phyloP scores from a whole-genome alignment of 1,140 invertebrate species.

The Cataglyphis hispanica region DNA sequence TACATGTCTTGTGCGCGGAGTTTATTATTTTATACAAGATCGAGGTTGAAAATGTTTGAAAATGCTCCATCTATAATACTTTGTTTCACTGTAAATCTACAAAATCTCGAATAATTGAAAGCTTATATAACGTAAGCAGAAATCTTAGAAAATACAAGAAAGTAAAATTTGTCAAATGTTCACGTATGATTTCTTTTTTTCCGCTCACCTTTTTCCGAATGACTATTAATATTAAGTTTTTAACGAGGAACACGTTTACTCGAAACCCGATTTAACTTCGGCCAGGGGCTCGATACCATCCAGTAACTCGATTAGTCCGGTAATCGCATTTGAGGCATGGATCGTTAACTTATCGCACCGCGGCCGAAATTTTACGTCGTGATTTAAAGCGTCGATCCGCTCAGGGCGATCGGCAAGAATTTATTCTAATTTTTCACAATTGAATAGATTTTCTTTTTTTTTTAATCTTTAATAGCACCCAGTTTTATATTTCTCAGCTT shows the following conservation, averaged over 20 bases:
- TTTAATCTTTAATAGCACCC: background rate
- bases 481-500: background rate
- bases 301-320: conserved; percentile 75
- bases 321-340: conserved; percentile 79
- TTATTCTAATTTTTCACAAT: conserved; percentile 35
- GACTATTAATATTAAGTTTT: conserved; percentile 77
- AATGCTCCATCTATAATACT: background rate
- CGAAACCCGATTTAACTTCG: conserved; percentile 76
- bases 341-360: conserved; percentile 80
- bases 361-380: conserved; percentile 77
- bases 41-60: background rate
- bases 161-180: background rate
- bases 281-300: conserved; percentile 74
- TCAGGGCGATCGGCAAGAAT: conserved; percentile 63
- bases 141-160: background rate
- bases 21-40: background rate
- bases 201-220: conserved; percentile 6
- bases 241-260: conserved; percentile 75
- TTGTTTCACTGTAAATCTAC: background rate
- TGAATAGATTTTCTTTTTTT: background rate
- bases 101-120: background rate
- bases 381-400: conserved; percentile 67
- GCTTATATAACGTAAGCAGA: background rate
- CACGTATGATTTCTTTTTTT: conserved; percentile 5
- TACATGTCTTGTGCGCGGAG: background rate